These are phyloP conservation scores for Nasalis larvatus DNA, from an alignment of 2,113 vertebrate genomes.

Conservation along the genomic window DNA sequence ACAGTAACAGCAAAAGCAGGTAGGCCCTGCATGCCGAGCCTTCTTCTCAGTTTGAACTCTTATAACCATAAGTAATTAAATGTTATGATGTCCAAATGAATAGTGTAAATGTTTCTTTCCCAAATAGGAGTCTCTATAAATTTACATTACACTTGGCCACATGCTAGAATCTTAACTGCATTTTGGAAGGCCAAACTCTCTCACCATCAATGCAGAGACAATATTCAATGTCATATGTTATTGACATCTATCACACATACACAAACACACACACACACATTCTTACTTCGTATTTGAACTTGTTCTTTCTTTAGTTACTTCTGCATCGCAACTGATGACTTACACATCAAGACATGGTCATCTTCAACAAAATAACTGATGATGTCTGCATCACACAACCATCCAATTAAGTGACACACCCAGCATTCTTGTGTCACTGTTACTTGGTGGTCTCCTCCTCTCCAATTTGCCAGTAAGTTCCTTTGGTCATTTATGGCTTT, in stretches of 20 bases:
- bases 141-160: neutral
- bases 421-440: neutral
- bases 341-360: neutral
- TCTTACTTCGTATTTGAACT: neutral
- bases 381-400: neutral
- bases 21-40: accelerated
- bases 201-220: neutral
- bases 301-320: neutral
- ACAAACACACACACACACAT: neutral
- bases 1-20: neutral
- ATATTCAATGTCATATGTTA: neutral
- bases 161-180: neutral
- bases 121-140: neutral
- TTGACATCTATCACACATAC: neutral
- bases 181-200: neutral
- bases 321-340: neutral
- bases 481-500: neutral
- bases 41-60: neutral
- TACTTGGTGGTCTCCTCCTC: neutral
- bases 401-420: neutral
- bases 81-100: neutral
- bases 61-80: neutral
- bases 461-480: neutral
- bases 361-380: neutral
- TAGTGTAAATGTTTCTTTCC: neutral